Conservation (phyloP, 2,888 invertebrate species). For the Elmis aenea region DNA sequence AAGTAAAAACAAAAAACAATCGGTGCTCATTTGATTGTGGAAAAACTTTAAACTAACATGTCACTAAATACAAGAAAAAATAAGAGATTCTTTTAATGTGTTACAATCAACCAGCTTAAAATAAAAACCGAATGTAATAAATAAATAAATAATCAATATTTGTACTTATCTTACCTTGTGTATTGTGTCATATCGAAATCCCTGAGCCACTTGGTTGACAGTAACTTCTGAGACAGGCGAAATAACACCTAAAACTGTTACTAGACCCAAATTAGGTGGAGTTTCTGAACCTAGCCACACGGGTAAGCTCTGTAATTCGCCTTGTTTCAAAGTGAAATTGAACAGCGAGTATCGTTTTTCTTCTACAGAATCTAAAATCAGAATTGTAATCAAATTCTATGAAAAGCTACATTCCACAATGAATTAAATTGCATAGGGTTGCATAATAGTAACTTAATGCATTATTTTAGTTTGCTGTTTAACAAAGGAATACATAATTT, state of each 20-base stretch:
- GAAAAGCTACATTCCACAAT: no score
- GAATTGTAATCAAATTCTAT: background rate
- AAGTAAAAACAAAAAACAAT: no score
- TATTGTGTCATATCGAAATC: conserved; percentile 40
- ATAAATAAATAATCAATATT: conserved; percentile 1
- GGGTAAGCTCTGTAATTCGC: conserved; percentile 32
- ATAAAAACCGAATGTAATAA: no score
- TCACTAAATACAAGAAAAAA: no score
- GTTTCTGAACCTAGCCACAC: conserved; percentile 33
- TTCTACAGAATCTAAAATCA: conserved; percentile 53
- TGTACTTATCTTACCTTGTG: conserved; percentile 40
- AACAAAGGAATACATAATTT: no score
- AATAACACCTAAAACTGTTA: conserved; percentile 39
- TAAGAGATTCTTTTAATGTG: conserved; percentile 3
- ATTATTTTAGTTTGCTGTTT: no score
- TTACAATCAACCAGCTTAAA: no score
- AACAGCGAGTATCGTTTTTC: conserved; percentile 56
- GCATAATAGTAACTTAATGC: no score
- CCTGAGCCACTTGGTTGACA: conserved; percentile 36
- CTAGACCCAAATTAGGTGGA: conserved; percentile 41
- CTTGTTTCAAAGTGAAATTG: conserved; percentile 43
- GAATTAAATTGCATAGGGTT: no score
- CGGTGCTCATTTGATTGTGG: no score
- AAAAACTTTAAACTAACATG: no score
- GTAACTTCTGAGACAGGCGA: conserved; percentile 35